Conservation (phyloP, 2,113 vertebrate species). For the Ctenomys sociabilis region DNA sequence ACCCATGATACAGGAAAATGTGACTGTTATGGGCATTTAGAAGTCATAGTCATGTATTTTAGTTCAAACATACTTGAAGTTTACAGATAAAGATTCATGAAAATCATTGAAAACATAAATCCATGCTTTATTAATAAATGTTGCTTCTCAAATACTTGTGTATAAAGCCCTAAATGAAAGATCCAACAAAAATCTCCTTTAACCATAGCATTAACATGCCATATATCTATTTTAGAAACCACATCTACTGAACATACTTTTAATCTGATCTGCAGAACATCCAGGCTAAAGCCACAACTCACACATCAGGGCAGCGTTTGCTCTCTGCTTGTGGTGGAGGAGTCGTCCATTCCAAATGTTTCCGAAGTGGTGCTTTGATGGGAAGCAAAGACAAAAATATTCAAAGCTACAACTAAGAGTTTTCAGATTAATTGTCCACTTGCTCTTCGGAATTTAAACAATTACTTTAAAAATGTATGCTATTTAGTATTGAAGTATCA, state of each 20-base stretch:
- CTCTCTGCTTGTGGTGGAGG: slow-evolving; percentile 59
- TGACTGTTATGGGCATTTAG: slow-evolving; percentile 44
- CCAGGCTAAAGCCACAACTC: slow-evolving; percentile 64
- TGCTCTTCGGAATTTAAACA: not conserved
- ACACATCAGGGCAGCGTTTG: slow-evolving; percentile 23
- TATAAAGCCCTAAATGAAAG: slow-evolving; percentile 66
- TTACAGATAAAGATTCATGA: slow-evolving; percentile 6
- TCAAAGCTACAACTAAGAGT: slow-evolving; percentile 53
- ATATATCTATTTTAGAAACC: slow-evolving; percentile 68
- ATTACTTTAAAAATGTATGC: not conserved
- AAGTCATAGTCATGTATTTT: not conserved
- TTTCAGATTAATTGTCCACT: slow-evolving; percentile 11
- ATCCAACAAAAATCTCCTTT: not conserved
- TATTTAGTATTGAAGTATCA: not conserved
- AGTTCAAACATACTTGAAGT: not conserved
- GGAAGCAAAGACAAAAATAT: slow-evolving; percentile 61
- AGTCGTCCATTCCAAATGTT: slow-evolving; percentile 58
- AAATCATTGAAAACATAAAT: slow-evolving; percentile 54
- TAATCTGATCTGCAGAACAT: slow-evolving; percentile 60
- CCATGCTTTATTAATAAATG: not conserved
- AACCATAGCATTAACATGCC: slow-evolving; percentile 54
- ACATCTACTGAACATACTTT: slow-evolving; percentile 73
- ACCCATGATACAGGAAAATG: not conserved
- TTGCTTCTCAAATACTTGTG: slow-evolving; percentile 17
- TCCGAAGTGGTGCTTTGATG: slow-evolving; percentile 51